Evolutionary conservation across 2,888 invertebrate species (phyloP).

Genomic region (Acanthosepion lycidas): DNA sequence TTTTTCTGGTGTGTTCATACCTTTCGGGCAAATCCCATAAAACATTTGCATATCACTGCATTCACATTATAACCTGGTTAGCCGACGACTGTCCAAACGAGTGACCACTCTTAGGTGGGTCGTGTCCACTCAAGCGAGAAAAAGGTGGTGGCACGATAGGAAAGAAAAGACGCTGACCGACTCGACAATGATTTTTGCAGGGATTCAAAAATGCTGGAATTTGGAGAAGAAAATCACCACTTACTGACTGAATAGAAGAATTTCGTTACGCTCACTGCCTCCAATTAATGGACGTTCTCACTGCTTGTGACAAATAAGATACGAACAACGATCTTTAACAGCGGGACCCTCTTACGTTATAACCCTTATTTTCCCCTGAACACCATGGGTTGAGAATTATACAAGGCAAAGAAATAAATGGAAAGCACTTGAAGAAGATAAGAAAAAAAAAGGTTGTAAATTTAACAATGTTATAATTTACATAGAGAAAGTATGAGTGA

Average conservation of each 20-base stretch:
- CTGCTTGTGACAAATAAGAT: not conserved
- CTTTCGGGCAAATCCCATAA: not conserved
- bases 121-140: not conserved
- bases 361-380: not conserved
- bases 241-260: not conserved
- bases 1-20: not conserved
- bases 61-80: not conserved
- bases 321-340: not conserved
- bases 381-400: too few relatives aligned
- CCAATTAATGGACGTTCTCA: not conserved
- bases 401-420: too few relatives aligned
- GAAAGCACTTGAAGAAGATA: too few relatives aligned
- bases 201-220: conserved; percentile 20
- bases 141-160: not conserved
- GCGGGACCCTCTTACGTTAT: not conserved
- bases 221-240: not conserved
- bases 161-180: not conserved
- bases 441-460: too few relatives aligned
- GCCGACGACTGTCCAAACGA: not conserved
- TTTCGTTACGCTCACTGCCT: not conserved
- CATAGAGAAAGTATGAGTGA: too few relatives aligned
- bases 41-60: not conserved
- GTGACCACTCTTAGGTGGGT: not conserved
- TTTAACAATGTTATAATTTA: too few relatives aligned
- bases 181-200: not conserved